Evolutionary conservation across 2,113 vertebrate species (phyloP).

Genomic region (Microtus pennsylvanicus): DNA sequence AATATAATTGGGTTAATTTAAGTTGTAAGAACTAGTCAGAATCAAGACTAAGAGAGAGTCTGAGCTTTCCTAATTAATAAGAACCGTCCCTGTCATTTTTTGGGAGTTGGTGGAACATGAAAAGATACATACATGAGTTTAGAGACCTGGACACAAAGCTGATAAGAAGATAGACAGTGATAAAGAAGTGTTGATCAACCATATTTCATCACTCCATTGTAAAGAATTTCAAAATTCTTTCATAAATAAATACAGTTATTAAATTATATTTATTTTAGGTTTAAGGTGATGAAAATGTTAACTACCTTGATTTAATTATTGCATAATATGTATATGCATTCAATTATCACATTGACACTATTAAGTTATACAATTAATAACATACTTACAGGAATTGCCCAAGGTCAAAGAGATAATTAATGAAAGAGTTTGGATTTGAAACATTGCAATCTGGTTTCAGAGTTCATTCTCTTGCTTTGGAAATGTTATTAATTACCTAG

Average conservation of each 20-base stretch:
- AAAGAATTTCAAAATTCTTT: not conserved
- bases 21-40: not conserved
- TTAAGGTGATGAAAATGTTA: not conserved
- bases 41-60: not conserved
- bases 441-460: not conserved
- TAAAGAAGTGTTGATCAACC: not conserved
- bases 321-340: not conserved
- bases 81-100: not conserved
- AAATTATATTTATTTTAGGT: not conserved
- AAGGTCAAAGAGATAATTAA: not conserved
- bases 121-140: not conserved
- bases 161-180: not conserved
- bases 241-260: not conserved
- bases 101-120: not conserved
- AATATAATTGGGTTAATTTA: not conserved
- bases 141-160: not conserved
- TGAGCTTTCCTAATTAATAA: not conserved
- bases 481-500: not conserved
- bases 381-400: not conserved
- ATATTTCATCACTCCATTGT: not conserved
- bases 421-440: not conserved
- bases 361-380: not conserved
- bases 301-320: not conserved
- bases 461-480: not conserved
- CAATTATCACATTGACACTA: not conserved